Base-by-base conservation (phyloP, 2,113 vertebrate species). In the Cyanoliseus patagonus region DNA sequence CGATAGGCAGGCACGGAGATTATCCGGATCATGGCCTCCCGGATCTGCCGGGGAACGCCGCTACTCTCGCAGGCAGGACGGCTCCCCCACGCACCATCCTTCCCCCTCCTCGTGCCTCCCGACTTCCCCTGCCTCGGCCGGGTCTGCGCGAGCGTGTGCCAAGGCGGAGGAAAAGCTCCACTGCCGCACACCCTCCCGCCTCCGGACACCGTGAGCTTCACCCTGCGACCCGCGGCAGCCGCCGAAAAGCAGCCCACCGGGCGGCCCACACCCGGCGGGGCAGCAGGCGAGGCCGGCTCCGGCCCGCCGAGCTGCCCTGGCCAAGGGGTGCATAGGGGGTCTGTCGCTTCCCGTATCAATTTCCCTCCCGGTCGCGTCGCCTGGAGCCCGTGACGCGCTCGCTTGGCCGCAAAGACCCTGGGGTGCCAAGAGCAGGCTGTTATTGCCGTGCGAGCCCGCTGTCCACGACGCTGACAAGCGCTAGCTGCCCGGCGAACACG, bases 21-120 rank as follows among this genome's bases (percentile, higher is more conserved):
- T 74, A 97, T 96, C 95, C 87, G 92, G 97, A 97, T 97, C 96
- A 94, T 75, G 97, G 97, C 97, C 96, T 97, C 94, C 96, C 81
- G 39, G 85, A 87, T 94, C 80, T 24, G 52, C 69, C 42, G 86
- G 18, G 17, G 33, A 84, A 89, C 47, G 75, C 88, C 53, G 92
- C 93, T 63, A 19, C 86, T 82, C 49, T 55, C 30, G 51, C 81
- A 41, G 53, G 42, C 62, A 14, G 66, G 14, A 80, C 74, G 25
- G 74, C 75, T 93, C 47, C 72, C 31, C 47, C 24, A 11, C 44
- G 80, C 93, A 63, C 88, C 83, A 78, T 74, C 61, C 77, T 83
- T 17, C 47, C 83, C 67, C 52, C 63, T 64, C 25, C 53, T 23
- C 31, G 11, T 37, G 73, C 53, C 84, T 72, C 81, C 42, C 52